Conservation (phyloP, 2,888 invertebrate species). For the Lithosia quadra region DNA sequence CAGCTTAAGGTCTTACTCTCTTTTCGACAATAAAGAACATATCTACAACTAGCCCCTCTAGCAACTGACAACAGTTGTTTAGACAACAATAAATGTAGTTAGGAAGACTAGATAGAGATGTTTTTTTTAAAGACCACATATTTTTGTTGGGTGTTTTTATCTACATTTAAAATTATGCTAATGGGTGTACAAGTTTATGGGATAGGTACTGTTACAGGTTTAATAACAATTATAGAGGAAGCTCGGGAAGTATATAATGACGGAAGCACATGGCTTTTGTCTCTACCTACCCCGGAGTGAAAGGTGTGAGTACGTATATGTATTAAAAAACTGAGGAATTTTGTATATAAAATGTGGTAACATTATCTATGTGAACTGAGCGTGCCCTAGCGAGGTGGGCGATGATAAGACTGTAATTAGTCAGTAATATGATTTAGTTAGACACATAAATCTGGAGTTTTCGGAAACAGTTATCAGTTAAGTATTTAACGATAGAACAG, state of each 20-base stretch:
- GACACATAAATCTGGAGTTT: neutral
- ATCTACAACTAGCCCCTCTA: no score
- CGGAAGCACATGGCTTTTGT: no score
- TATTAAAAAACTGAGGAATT: neutral
- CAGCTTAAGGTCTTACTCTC: neutral
- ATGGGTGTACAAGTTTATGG: no score
- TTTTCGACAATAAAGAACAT: neutral
- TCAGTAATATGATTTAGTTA: neutral
- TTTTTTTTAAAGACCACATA: no score
- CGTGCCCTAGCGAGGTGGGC: neutral
- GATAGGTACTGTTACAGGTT: neutral
- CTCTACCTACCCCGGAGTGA: no score
- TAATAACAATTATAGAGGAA: no score
- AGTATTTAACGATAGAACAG: neutral
- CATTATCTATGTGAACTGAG: neutral
- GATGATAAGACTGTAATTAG: neutral
- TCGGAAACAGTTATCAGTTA: neutral
- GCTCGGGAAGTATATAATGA: no score
- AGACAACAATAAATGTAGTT: no score
- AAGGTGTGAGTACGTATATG: neutral
- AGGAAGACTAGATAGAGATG: no score
- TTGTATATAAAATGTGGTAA: neutral
- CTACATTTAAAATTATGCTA: no score
- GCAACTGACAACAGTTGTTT: neutral
- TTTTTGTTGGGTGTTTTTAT: no score